Evolutionary conservation across 2,888 invertebrate species (phyloP), one percentile per base, ranked within the genome.

Genomic region (Tortricodes alternella): DNA sequence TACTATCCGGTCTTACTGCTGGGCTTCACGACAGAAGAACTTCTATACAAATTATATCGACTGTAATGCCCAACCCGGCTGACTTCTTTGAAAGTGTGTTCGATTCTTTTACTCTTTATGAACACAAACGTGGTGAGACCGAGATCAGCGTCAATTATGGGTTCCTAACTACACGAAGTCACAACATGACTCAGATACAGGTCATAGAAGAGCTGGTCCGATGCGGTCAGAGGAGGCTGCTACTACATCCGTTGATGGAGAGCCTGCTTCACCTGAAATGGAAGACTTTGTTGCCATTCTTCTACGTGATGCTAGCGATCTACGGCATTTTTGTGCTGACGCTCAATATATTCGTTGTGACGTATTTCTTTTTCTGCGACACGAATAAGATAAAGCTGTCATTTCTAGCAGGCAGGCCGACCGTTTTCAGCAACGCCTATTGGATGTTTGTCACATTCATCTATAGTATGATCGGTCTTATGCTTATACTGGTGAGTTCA

Each of bases 261-360:
- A 83, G 81, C 41, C 86, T 84, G 59, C 65, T 87, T 15, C 72
- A 72, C 59, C 63, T 85, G 6, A 87, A 87, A 59, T 89, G 87
- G 86, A 68, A 70, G 27, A 75, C 75, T 15, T 66, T 85, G 21
- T 62, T 75, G 55, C 67, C 71, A 32, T 80, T 84, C 58, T 86
- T 85, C 62, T 80, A 76, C 58, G 58, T 65, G 6, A 73, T 79
- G 55, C 62, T 84, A 11, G 53, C 70, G 7, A 56, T 84, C 7
- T 83, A 85, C 59, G 61, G 75, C 5, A 27, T 78, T n/a, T 83
- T 83, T 57, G 77, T 83, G 3, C 38, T 73, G 8, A 70, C 79
- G 7, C 62, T 85, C 19, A 80, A 83, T 2, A 60, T 66, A 16
- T 73, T 78, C 39, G 73, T 82, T n/a, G 60, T 65, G 18, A 61